Evolutionary conservation across 2,113 vertebrate genomes (phyloP).

Genomic region (Amblyornis subalaris): DNA sequence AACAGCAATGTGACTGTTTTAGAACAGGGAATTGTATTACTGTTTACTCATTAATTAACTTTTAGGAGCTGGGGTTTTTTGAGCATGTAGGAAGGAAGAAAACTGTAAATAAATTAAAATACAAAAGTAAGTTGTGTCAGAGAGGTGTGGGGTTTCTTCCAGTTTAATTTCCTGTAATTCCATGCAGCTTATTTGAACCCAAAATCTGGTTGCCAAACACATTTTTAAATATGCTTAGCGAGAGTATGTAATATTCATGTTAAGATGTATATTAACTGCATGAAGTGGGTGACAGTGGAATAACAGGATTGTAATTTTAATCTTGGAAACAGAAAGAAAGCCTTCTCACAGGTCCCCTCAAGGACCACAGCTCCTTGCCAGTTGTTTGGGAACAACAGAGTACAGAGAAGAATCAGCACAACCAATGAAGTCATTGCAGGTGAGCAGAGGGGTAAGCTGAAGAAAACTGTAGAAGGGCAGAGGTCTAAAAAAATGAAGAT

Average conservation of each 20-base stretch:
- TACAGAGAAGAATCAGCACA: not conserved
- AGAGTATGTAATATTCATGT: not conserved
- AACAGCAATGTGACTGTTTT: not conserved
- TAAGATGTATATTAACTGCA: not conserved
- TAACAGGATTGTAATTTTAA: constrained; percentile 60
- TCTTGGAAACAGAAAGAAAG: constrained; percentile 36
- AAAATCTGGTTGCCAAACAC: not conserved
- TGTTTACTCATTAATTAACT: not conserved
- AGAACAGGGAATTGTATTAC: not conserved
- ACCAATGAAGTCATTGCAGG: constrained; percentile 46
- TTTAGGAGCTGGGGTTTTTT: not conserved
- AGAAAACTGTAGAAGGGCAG: not conserved
- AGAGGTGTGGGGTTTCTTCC: not conserved
- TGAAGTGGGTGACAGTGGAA: not conserved
- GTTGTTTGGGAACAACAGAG: constrained; percentile 13
- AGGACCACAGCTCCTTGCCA: constrained; percentile 62
- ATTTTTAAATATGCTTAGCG: not conserved
- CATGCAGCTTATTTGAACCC: not conserved
- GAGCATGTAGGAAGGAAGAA: not conserved
- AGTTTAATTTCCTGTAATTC: not conserved
- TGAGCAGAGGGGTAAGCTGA: constrained; percentile 21
- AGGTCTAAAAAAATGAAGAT: not conserved
- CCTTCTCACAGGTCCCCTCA: constrained; percentile 12
- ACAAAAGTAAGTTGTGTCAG: not conserved
- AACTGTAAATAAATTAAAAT: not conserved